These are phyloP conservation scores for Hipposideros armiger DNA, from an alignment of 2,113 vertebrate species.

Conservation along the genomic window DNA sequence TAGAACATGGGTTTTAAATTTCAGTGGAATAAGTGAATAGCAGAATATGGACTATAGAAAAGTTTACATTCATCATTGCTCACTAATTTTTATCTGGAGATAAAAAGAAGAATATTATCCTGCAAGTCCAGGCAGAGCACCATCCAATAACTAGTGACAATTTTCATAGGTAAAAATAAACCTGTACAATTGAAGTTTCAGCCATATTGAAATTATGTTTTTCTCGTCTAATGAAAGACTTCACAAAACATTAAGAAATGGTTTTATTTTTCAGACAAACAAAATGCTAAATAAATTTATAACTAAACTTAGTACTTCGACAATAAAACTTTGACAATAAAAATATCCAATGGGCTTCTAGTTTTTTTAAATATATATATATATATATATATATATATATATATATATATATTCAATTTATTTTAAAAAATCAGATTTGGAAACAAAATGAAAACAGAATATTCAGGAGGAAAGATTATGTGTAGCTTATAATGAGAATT, in stretches of 20 bases:
- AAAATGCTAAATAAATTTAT: not conserved
- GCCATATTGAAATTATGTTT: constrained; percentile 16
- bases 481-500: not conserved
- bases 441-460: not conserved
- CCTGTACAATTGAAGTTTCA: not conserved
- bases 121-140: not conserved
- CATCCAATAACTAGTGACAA: not conserved
- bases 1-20: not conserved
- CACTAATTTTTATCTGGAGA: not conserved
- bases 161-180: constrained; percentile 27
- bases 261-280: not conserved
- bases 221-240: not conserved
- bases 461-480: not conserved
- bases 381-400: too few species aligned
- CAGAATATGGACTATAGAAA: not conserved
- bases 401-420: not conserved
- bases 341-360: not conserved
- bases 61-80: constrained; percentile 11
- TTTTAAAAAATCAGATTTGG: not conserved
- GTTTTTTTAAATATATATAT: not conserved
- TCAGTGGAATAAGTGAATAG: not conserved
- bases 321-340: not conserved
- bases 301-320: not conserved
- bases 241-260: not conserved
- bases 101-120: not conserved